These are phyloP conservation scores for Buathra laborator DNA, from an alignment of 2,888 invertebrate genomes.

Conservation along the genomic window DNA sequence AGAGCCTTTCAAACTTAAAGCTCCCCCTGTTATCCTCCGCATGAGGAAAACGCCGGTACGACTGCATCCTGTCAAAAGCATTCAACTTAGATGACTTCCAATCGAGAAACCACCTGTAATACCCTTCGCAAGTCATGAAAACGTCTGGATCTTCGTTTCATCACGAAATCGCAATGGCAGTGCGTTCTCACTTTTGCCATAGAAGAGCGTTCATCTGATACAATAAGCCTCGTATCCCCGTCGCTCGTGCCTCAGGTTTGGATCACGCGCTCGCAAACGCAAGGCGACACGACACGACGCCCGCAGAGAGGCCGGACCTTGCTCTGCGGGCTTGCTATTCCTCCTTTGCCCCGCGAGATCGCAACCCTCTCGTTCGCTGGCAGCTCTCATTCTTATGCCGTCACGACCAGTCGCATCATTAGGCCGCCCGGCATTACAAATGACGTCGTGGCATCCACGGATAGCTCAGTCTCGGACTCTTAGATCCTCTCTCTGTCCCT, in stretches of 20 bases:
- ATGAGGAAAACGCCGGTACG: not conserved
- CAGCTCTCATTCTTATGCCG: constrained; percentile 77
- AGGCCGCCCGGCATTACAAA: constrained; percentile 79
- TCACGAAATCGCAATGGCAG: constrained; percentile 9
- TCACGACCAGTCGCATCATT: constrained; percentile 80
- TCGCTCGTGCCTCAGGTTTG: constrained; percentile 25
- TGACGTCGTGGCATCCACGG: constrained; percentile 74
- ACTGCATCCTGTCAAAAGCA: not conserved
- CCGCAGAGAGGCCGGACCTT: constrained; percentile 60
- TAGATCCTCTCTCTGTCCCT: constrained; percentile 45
- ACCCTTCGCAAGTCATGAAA: constrained; percentile 1
- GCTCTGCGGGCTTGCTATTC: constrained; percentile 29
- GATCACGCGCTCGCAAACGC: constrained; percentile 58
- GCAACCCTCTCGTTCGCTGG: constrained; percentile 58
- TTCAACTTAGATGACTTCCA: not conserved
- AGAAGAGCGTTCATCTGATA: constrained; percentile 10
- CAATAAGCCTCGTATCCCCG: constrained; percentile 23
- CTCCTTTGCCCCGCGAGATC: constrained; percentile 46
- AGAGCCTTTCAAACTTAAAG: not conserved
- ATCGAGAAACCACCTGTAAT: not conserved
- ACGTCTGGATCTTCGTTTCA: not conserved
- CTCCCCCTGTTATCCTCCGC: not conserved
- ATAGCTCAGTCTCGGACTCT: constrained; percentile 58
- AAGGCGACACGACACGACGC: constrained; percentile 61
- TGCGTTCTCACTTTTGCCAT: not conserved